phyloP scores from a whole-genome alignment of 2,888 invertebrate species.

The Toxonevra muliebris region DNA sequence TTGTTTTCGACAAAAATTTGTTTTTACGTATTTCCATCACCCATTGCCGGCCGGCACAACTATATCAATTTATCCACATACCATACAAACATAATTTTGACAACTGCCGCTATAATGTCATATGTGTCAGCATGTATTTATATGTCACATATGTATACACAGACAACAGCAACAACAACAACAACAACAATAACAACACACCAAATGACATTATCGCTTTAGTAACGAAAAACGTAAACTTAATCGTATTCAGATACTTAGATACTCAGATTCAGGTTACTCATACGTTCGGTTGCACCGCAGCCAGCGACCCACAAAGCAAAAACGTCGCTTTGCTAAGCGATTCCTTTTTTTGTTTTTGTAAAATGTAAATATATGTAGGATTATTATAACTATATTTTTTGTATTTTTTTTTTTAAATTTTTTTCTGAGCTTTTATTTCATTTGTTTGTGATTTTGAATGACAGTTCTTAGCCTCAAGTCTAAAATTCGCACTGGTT shows the following conservation, averaged over 20 bases:
- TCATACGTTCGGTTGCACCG: not conserved
- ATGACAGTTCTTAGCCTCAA: conserved; percentile 16
- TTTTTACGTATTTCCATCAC: no score
- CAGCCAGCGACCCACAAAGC: not conserved
- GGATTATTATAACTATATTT: not conserved
- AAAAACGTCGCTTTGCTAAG: not conserved
- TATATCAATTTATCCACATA: no score
- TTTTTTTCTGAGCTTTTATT: conserved; percentile 21
- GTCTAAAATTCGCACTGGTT: not conserved
- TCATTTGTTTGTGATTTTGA: conserved; percentile 12
- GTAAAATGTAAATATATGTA: not conserved
- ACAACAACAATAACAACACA: not conserved
- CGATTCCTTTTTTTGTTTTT: not conserved
- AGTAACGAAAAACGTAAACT: not conserved
- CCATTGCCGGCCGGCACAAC: no score
- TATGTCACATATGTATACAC: not conserved
- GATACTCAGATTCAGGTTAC: not conserved
- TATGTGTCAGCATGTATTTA: no score
- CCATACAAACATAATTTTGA: no score
- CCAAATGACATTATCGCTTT: no score
- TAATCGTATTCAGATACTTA: not conserved
- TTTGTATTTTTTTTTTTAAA: not conserved
- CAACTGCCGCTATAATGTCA: no score
- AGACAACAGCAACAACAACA: not conserved
- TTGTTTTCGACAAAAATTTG: no score